Evolutionary conservation across 2,888 invertebrate genomes (phyloP).

Genomic region (Chromoteleia sp.): DNA sequence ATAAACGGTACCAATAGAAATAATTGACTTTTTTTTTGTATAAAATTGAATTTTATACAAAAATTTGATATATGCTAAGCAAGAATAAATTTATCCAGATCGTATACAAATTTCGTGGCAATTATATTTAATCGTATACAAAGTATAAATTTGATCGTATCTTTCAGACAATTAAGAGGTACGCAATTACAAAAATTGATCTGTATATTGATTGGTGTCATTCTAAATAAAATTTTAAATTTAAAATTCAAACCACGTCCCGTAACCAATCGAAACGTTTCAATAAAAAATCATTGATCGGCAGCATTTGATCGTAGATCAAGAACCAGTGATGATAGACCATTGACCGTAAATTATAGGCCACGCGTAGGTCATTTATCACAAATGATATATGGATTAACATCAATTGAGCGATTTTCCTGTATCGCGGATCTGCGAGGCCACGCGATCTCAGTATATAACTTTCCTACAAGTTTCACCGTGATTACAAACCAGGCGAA

Average conservation of each 20-base stretch:
- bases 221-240: no score
- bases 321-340: conserved; percentile 32
- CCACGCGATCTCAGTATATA: conserved; percentile 30
- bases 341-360: conserved; percentile 43
- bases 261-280: conserved; percentile 4
- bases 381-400: conserved; percentile 53
- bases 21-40: no score
- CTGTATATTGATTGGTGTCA: no score
- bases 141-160: no score
- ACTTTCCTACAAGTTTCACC: conserved; percentile 58
- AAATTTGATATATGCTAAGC: no score
- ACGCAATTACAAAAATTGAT: no score
- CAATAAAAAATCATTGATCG: conserved; percentile 1
- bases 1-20: no score
- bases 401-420: conserved; percentile 47
- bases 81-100: no score
- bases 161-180: no score
- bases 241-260: neutral
- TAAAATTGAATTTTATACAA: no score
- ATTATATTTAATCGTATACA: no score
- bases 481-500: conserved; percentile 53
- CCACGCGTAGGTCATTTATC: conserved; percentile 45
- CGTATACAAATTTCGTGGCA: no score
- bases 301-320: conserved; percentile 20
- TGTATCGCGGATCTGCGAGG: conserved; percentile 30